Evolutionary conservation across 1,140 invertebrate species (phyloP).

Genomic region (Zelostemma sp.): DNA sequence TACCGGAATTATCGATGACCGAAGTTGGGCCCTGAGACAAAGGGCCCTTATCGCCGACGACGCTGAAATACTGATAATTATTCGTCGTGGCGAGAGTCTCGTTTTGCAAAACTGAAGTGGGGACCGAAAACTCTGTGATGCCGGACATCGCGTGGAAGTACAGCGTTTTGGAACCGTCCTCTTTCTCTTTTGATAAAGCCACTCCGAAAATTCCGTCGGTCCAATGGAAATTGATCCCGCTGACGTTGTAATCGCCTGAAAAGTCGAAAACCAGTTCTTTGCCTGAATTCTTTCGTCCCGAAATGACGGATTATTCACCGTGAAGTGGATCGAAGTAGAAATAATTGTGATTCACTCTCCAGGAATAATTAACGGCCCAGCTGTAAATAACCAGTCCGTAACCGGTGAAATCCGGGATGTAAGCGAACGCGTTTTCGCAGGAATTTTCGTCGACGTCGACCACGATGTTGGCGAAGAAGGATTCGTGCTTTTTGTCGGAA

Average conservation of each 20-base stretch:
- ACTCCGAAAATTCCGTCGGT: slow-evolving; percentile 81
- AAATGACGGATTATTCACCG: too few species aligned
- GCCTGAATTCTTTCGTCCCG: too few species aligned
- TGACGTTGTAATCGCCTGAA: slow-evolving; percentile 76
- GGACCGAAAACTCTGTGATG: slow-evolving; percentile 82
- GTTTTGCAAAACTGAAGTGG: slow-evolving; percentile 73
- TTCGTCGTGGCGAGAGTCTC: slow-evolving; percentile 71
- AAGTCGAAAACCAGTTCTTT: neutral
- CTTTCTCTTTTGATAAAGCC: slow-evolving; percentile 73
- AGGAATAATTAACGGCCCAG: slow-evolving; percentile 79
- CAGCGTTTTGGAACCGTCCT: slow-evolving; percentile 74
- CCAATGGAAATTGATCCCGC: slow-evolving; percentile 82
- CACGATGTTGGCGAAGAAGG: slow-evolving; percentile 80
- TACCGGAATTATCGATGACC: slow-evolving; percentile 73
- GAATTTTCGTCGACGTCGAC: slow-evolving; percentile 77
- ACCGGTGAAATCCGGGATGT: slow-evolving; percentile 80
- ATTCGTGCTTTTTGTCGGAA: slow-evolving; percentile 76
- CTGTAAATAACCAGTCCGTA: slow-evolving; percentile 84
- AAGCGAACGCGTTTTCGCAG: slow-evolving; percentile 81
- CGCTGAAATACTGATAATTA: slow-evolving; percentile 59
- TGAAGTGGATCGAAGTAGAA: slow-evolving; percentile 85
- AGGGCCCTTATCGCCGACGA: slow-evolving; percentile 74
- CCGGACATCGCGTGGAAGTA: slow-evolving; percentile 84
- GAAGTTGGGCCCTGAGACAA: slow-evolving; percentile 71
- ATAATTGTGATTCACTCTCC: slow-evolving; percentile 82